Evolutionary conservation across 2,113 vertebrate genomes (phyloP).

Genomic region (Hippopotamus amphibius): DNA sequence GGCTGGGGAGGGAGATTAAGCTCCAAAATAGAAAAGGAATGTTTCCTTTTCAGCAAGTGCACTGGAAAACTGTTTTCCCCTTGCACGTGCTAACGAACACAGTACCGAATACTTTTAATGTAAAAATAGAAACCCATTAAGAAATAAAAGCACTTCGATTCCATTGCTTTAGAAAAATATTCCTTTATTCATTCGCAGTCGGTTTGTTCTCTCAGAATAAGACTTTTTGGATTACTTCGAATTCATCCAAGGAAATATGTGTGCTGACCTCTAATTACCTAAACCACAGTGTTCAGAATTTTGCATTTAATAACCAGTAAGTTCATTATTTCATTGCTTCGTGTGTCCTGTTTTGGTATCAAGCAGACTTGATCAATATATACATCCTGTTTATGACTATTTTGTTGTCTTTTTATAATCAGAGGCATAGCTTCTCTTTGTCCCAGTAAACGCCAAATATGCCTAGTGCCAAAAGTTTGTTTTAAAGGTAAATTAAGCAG

Average conservation of each 20-base stretch:
- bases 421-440: slow-evolving; percentile 2
- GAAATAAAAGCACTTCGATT: slow-evolving; percentile 72
- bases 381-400: not conserved
- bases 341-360: slow-evolving; percentile 62
- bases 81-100: slow-evolving; percentile 11
- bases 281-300: slow-evolving; percentile 50
- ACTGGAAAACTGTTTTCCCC: slow-evolving; percentile 52
- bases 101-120: slow-evolving; percentile 59
- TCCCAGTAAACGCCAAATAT: not conserved
- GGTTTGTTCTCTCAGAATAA: slow-evolving; percentile 65
- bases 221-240: slow-evolving; percentile 45
- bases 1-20: not conserved
- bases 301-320: slow-evolving; percentile 68
- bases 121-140: slow-evolving; percentile 68
- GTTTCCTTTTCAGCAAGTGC: slow-evolving; percentile 38
- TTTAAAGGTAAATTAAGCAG: slow-evolving; percentile 30
- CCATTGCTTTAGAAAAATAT: slow-evolving; percentile 56
- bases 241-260: slow-evolving; percentile 67
- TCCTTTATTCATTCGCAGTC: slow-evolving; percentile 66
- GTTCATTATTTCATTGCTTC: slow-evolving; percentile 62
- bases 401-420: slow-evolving; percentile 39
- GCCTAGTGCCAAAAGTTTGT: not conserved
- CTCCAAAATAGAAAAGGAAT: slow-evolving; percentile 34
- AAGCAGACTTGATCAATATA: slow-evolving; percentile 9
- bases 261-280: slow-evolving; percentile 69